Evolutionary conservation across 2,113 vertebrate species (phyloP).

Genomic region (Trematomus loennbergii): DNA sequence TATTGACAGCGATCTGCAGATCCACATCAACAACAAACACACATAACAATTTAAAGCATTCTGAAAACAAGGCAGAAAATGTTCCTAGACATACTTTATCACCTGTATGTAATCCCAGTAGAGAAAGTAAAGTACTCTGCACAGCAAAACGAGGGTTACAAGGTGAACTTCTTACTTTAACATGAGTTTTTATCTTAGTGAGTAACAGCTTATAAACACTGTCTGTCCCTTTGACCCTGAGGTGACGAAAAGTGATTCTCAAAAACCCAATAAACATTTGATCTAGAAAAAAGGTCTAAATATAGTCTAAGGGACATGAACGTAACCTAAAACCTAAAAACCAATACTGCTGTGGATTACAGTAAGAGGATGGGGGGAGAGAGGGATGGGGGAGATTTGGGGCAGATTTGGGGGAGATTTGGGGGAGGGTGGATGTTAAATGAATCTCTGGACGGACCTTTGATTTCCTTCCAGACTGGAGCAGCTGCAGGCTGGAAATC

Average conservation of each 20-base stretch:
- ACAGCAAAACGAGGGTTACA: too few species aligned
- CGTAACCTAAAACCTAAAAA: conserved; percentile 33
- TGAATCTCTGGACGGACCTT: conserved; percentile 51
- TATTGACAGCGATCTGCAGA: too few species aligned
- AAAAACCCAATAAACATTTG: neutral
- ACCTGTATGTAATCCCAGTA: too few species aligned
- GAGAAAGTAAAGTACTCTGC: too few species aligned
- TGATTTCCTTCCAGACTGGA: conserved; percentile 64
- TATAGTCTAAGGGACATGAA: conserved; percentile 11
- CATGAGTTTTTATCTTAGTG: neutral
- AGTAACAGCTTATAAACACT: neutral
- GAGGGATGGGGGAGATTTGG: neutral
- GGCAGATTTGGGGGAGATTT: conserved; percentile 19
- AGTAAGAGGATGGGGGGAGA: conserved; percentile 36
- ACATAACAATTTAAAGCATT: too few species aligned
- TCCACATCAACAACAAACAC: too few species aligned
- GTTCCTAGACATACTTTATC: too few species aligned
- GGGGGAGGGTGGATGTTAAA: conserved; percentile 32
- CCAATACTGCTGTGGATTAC: conserved; percentile 40
- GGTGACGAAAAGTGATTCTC: neutral
- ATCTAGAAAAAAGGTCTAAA: neutral
- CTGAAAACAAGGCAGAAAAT: too few species aligned
- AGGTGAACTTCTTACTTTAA: neutral
- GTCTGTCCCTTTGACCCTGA: neutral
- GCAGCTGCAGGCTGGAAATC: conserved; percentile 65